Evolutionary conservation across 30 jellyfish, hydroid and myxozoan species (phyloP).

Genomic region (Aurelia aurita): DNA sequence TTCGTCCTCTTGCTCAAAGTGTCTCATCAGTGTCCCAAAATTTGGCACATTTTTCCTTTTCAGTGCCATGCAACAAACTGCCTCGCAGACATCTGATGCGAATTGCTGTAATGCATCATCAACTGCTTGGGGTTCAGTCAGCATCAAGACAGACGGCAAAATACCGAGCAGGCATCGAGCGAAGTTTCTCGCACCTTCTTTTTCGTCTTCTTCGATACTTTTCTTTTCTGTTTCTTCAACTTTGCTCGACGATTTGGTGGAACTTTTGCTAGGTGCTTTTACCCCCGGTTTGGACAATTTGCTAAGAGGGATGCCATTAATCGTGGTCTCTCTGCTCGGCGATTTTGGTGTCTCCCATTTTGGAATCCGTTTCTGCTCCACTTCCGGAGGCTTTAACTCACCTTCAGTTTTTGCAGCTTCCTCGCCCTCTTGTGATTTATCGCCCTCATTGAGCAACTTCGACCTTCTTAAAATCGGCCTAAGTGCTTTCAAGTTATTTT

Average conservation of each 20-base stretch:
- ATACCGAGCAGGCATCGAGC: slow-evolving; percentile 97
- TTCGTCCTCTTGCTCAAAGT: slow-evolving; percentile 64
- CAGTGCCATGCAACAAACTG: slow-evolving; percentile 98
- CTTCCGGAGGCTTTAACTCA: slow-evolving; percentile 22
- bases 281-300: slow-evolving; percentile 88
- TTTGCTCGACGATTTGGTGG: slow-evolving; percentile 31
- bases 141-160: slow-evolving; percentile 84
- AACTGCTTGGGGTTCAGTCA: slow-evolving; percentile 91
- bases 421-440: slow-evolving; percentile 51
- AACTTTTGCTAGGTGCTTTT: slow-evolving; percentile 75
- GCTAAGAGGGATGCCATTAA: slow-evolving; percentile 97
- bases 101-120: slow-evolving; percentile 97
- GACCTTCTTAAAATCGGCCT: slow-evolving; percentile 88
- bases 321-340: slow-evolving; percentile 96
- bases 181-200: slow-evolving; percentile 96
- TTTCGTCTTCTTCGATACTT: slow-evolving; percentile 86
- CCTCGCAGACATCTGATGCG: slow-evolving; percentile 99
- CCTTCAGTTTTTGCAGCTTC: slow-evolving; percentile 5
- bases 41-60: slow-evolving; percentile 97
- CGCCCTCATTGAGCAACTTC: slow-evolving; percentile 62
- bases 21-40: slow-evolving; percentile 90
- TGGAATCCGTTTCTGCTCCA: slow-evolving; percentile 25
- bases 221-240: slow-evolving; percentile 77
- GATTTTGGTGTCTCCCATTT: slow-evolving; percentile 79
- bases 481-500: slow-evolving; percentile 55